Evolutionary conservation across 2,888 invertebrate genomes (phyloP), one percentile per base, ranked within the genome.

Genomic region (Microdon myrmicae): DNA sequence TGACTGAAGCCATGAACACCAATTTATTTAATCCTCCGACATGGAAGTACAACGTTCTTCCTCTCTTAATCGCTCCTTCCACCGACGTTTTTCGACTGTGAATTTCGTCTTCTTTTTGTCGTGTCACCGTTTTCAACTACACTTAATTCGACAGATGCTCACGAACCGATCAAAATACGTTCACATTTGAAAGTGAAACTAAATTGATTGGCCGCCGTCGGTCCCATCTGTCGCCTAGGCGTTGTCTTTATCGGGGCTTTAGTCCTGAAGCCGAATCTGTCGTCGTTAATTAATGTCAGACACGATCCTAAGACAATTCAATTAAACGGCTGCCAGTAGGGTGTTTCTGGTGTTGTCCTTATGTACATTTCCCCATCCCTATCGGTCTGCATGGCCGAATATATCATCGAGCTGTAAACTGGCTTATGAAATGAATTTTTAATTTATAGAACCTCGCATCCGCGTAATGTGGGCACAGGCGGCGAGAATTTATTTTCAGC

Each of bases 221-320:
- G 19, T 4, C 25, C 7, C 19, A 5, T 12, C 2, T 14, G 25
- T 8, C 28, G 3, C n/a, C 3, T n/a, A 3, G 6, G 28, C 9
- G 8, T 3, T 9, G 5, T 4, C 12, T n/a, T n/a, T n/a, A n/a
- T n/a, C n/a, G n/a, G n/a, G n/a, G n/a, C n/a, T n/a, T n/a, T n/a
- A n/a, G n/a, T n/a, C n/a, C n/a, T n/a, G n/a, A n/a, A n/a, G n/a
- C n/a, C 43, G 43, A 41, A 34, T 9, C 23, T 55, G 60, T 61
- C 48, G 43, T 38, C 43, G 39, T 44, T 55, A 49, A 55, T 61
- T 37, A 61, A 43, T 55, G 48, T 55, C 60, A 61, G 19, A 34
- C 43, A 32, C 43, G 26, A 39, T 39, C 32, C 26, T 34, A 48
- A 61, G 45, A 44, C 39, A 49, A 29, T 49, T 44, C 39, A 61